Conservation (phyloP, 35 echinoderm and acorn worm genomes). For the Holothuria glaberrima region DNA sequence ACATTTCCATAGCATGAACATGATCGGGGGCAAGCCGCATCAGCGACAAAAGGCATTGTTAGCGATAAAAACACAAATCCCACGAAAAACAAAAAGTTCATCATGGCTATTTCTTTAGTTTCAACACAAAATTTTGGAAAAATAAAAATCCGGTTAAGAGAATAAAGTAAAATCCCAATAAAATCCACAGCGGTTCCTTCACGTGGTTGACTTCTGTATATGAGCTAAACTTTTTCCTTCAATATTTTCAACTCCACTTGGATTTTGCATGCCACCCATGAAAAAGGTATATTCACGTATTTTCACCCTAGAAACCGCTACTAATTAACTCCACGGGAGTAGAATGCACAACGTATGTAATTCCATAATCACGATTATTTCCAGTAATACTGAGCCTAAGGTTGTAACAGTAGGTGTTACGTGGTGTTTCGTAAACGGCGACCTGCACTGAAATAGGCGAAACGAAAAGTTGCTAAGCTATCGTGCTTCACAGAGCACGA, state of each 20-base stretch:
- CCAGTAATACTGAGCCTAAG: background rate
- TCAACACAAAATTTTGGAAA: too few relatives aligned
- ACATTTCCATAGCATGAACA: constrained; percentile 54
- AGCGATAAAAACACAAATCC: constrained; percentile 8
- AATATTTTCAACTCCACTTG: background rate
- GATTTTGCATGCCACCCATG: background rate
- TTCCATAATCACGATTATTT: constrained; percentile 36
- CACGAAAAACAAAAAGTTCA: background rate
- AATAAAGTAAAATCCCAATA: too few relatives aligned
- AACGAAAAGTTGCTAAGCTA: too few relatives aligned
- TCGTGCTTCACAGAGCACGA: too few relatives aligned
- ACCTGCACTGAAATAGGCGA: too few relatives aligned
- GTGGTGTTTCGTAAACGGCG: background rate
- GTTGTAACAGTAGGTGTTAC: background rate
- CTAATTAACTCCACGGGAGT: constrained; percentile 41
- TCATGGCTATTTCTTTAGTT: background rate
- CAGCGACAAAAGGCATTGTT: constrained; percentile 3
- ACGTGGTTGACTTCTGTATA: background rate
- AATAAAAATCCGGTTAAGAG: too few relatives aligned
- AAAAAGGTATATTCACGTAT: constrained; percentile 3
- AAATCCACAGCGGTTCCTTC: constrained; percentile 20
- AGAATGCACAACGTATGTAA: constrained; percentile 8
- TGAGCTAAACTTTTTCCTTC: background rate
- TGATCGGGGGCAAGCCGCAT: constrained; percentile 20
- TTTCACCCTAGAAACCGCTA: background rate